Base-by-base conservation (phyloP, 2,113 vertebrate species). In the Trogon surrucura region DNA sequence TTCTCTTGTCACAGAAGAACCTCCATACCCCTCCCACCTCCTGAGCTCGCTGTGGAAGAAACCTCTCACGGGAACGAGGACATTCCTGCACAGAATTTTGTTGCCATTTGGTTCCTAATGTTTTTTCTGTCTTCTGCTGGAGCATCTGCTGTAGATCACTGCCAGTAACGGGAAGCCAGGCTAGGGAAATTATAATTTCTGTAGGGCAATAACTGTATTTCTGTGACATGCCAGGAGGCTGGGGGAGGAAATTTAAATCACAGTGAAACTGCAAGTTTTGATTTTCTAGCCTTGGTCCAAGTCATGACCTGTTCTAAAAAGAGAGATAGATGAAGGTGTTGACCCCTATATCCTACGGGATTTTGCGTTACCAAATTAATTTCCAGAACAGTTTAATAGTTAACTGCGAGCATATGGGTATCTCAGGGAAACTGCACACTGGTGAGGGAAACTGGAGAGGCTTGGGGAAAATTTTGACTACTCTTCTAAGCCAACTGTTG, bases 71-170 rank as follows among this genome's bases (percentile, higher is more conserved):
- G n/a, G 65, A 69, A 70, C 0, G 6, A 70, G 80, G 82, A 83
- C 53, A 64, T 47, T 83, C 90, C 82, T 61, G 53, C 41, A 50
- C 18, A 51, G 90, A 93, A 85, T 90, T 86, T 84, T 25, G 3
- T n/a, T 91, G 79, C 72, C 61, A 89, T 86, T 95, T 69, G n/a
- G 30, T 83, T 83, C 32, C 65, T 53, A 69, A 67, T 41, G 13
- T 41, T 4, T 8, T 5, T 93, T 88, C 84, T 80, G 65, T 79
- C 82, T 93, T 86, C 82, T 94, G 73, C 88, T 86, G 85, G 57
- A 94, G 90, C 90, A 92, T 93, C 92, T 96, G 88, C 92, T 79
- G 65, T 22, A 80, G 23, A 57, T 90, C 57, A 78, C 57, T 96
- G 96, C 92, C 93, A 96, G 80, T 64, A 80, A 64, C 0, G 6